Conservation (phyloP, 2,888 invertebrate species). For the Syritta pipiens region DNA sequence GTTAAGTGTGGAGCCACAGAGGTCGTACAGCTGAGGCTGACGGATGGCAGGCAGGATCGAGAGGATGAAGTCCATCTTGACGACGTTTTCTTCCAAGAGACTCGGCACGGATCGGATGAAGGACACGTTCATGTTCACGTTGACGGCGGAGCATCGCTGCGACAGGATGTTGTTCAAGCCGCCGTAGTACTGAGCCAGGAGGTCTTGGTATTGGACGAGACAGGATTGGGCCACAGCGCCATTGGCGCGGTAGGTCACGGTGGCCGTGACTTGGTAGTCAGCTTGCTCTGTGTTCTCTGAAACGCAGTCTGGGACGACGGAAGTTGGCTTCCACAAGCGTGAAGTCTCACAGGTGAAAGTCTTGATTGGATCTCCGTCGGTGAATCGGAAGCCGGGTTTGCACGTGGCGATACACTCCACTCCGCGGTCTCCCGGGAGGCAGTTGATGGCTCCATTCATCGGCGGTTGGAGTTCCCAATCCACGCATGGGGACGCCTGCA, state of each 20-base stretch:
- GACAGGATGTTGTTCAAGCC: constrained; percentile 90
- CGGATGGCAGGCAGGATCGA: constrained; percentile 92
- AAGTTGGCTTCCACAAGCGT: constrained; percentile 91
- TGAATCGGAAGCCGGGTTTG: constrained; percentile 92
- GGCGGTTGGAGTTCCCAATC: constrained; percentile 96
- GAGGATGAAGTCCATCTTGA: constrained; percentile 93
- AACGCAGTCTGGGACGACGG: constrained; percentile 96
- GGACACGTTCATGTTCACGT: constrained; percentile 96
- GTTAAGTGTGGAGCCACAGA: constrained; percentile 95
- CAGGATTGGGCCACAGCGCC: constrained; percentile 93
- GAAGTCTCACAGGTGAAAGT: constrained; percentile 91
- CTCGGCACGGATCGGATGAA: constrained; percentile 90
- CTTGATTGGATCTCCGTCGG: constrained; percentile 93
- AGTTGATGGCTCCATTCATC: constrained; percentile 92
- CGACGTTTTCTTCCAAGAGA: constrained; percentile 91
- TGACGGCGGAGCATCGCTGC: constrained; percentile 95
- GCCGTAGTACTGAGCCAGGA: constrained; percentile 88
- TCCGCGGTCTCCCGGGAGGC: constrained; percentile 88
- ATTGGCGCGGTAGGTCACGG: constrained; percentile 92
- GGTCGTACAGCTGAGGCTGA: constrained; percentile 95
- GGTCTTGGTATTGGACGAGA: constrained; percentile 90
- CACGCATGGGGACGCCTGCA: constrained; percentile 95
- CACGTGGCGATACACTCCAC: constrained; percentile 94
- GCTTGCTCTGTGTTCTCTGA: constrained; percentile 97
- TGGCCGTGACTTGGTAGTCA: constrained; percentile 93